Conservation (phyloP, 2,113 vertebrate species). For the Pelobates fuscus region DNA sequence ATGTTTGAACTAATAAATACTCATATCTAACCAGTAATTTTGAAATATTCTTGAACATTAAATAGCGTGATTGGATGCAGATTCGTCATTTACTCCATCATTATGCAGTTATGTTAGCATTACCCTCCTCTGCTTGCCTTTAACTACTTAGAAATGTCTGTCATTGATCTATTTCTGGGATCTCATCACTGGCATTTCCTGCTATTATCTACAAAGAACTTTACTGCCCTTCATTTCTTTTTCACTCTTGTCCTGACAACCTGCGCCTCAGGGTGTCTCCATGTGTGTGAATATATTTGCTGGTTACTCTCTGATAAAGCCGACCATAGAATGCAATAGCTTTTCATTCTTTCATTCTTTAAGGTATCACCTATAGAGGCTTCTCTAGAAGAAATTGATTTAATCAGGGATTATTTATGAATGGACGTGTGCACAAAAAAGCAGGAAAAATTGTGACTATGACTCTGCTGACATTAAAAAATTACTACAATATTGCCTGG, state of each 20-base stretch:
- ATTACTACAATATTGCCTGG: too few relatives aligned
- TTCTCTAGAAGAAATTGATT: background rate
- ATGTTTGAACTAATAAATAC: too few relatives aligned
- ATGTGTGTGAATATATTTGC: background rate
- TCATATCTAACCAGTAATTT: too few relatives aligned
- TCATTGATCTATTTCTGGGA: constrained; percentile 6
- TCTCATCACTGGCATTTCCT: constrained; percentile 27
- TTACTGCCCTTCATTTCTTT: constrained; percentile 13
- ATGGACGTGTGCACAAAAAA: too few relatives aligned
- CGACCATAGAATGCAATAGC: background rate
- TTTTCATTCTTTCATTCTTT: background rate
- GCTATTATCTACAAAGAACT: constrained; percentile 39
- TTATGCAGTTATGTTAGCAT: background rate
- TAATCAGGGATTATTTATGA: too few relatives aligned
- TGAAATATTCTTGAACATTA: background rate
- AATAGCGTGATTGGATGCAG: background rate
- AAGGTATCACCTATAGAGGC: constrained; percentile 1
- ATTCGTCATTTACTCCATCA: too few relatives aligned
- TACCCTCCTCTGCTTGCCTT: background rate
- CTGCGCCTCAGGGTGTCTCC: constrained; percentile 18
- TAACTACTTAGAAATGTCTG: background rate
- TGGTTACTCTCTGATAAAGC: background rate
- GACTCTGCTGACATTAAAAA: too few relatives aligned
- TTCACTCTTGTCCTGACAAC: constrained; percentile 23
- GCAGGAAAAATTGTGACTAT: too few relatives aligned